Conservation (phyloP, 2,113 vertebrate genomes). For the Centropus unirufus region DNA sequence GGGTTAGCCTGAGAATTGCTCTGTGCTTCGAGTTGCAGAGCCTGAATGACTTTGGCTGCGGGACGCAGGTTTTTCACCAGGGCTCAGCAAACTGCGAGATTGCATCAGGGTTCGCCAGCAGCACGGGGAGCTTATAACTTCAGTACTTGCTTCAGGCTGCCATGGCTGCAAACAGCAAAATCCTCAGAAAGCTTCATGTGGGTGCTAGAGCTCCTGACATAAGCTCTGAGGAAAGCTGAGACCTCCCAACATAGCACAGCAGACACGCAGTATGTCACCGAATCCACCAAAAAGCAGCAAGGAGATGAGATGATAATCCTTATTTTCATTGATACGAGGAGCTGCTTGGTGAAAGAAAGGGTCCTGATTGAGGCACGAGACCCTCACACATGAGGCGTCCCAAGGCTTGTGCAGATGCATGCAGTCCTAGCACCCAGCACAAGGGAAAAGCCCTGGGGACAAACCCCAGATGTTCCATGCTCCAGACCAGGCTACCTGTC, state of each 20-base stretch:
- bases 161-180: neutral
- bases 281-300: neutral
- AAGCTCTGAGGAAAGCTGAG: neutral
- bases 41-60: neutral
- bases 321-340: neutral
- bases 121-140: neutral
- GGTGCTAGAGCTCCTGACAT: neutral
- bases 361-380: neutral
- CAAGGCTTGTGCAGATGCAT: neutral
- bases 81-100: neutral
- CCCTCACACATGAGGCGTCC: neutral
- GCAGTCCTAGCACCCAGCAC: too few species aligned
- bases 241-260: neutral
- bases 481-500: neutral
- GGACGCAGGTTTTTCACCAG: neutral
- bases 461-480: neutral
- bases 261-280: neutral
- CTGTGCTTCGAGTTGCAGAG: neutral
- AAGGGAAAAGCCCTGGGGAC: neutral
- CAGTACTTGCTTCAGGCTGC: neutral
- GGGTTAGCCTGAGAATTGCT: conserved; percentile 42
- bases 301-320: neutral
- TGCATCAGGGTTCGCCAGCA: neutral
- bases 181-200: neutral
- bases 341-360: neutral